Evolutionary conservation across 2,113 vertebrate species (phyloP), one percentile per base, ranked within the genome.

Genomic region (Arothron firmamentum): DNA sequence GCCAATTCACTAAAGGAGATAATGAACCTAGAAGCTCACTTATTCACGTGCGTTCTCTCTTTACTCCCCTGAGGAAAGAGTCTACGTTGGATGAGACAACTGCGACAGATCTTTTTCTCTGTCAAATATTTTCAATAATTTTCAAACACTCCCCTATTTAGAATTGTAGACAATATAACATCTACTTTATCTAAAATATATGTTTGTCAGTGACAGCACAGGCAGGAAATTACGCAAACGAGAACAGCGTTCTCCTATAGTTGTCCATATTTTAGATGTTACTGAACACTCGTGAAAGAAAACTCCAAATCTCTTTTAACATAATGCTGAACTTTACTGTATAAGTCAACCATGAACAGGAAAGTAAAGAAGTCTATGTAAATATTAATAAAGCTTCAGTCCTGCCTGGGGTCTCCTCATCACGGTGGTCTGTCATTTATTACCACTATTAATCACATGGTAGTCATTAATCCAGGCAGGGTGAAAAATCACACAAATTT

Each of bases 391-490:
- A 2, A 38, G 38, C 17, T 56, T 53, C 0, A 8, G 0, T 23
- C 14, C 53, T 42, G 42, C 25, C 31, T 25, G 60, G 10, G 45
- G 46, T 15, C 59, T 48, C 70, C 69, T 75, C 50, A 41, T 75
- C 83, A 68, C 31, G 79, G 83, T 85, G 84, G 83, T 84, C 83
- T 53, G 55, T 80, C 60, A 71, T 74, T 62, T 82, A 65, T 72
- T 72, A 45, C 75, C 56, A 62, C 61, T 53, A 81, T 85, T 84
- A 84, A 85, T 85, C 83, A 88, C 74, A 17, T 74, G 73, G 80
- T 60, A 84, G 62, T 65, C 64, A 84, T 86, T 83, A 79, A 76
- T 87, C 70, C 62, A 56, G 45, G 52, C 57, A 21, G 61, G 49
- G 46, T 50, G 57, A 47, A 61, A 52, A 67, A 74, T 62, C 43